Evolutionary conservation across 2,888 invertebrate genomes (phyloP), one percentile per base, ranked within the genome.

Genomic region (Apodemia hepburni): DNA sequence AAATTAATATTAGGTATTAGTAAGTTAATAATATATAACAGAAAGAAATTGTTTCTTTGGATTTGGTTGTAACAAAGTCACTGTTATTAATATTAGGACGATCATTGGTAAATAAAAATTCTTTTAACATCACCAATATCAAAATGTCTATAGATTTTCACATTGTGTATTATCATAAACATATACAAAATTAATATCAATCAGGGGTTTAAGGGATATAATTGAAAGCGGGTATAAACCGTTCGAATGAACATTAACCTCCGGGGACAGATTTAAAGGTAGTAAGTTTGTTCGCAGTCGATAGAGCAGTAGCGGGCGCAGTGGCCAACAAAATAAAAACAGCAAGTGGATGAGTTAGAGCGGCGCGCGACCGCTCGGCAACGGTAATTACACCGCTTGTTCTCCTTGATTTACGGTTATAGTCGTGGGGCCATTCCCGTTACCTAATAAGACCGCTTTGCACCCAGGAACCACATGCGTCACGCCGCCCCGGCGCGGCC

Each of bases 381-480:
- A 76, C 85, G 87, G 92, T 92, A 92, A 92, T 92, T 92, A 92
- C 92, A 87, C 87, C 89, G 92, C 92, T 92, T 92, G 92, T 90
- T 92, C 89, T 87, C 84, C 85, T 86, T 92, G 90, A 89, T 89
- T 92, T 92, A 92, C 89, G 89, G 91, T 92, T 92, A 92, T 92
- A 92, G 92, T 91, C 87, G 86, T 84, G 86, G 87, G 89, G 90
- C 87, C 81, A 88, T 88, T 85, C 88, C 87, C 84, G 89, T 85
- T 89, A 90, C 90, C 87, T 90, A 91, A 91, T 90, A 91, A 91
- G 90, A 88, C 83, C 88, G 85, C 88, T 90, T 89, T 87, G 86
- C 89, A 87, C 85, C 80, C 84, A 84, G 80, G 84, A 78, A 86
- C 85, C 86, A 87, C 85, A 89, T 87, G 87, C 84, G 88, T 82